Conservation (phyloP, 2,888 invertebrate genomes). For the Brenthis hecate region DNA sequence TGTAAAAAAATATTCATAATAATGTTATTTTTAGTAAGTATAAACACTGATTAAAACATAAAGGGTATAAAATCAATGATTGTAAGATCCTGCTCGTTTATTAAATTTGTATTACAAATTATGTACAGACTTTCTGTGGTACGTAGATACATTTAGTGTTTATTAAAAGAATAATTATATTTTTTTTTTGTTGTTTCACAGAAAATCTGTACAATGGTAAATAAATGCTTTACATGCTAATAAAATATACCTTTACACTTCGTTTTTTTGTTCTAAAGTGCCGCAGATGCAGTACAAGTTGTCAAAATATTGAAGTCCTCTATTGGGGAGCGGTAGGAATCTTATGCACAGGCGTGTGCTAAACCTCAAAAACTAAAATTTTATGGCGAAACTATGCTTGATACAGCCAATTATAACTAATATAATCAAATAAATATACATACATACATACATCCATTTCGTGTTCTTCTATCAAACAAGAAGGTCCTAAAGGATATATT, state of each 20-base stretch:
- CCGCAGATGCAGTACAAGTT: slow-evolving; percentile 39
- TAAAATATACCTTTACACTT: slow-evolving; percentile 26
- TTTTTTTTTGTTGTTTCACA: slow-evolving; percentile 8
- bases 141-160: neutral
- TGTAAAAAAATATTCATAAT: slow-evolving; percentile 43
- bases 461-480: slow-evolving; percentile 29
- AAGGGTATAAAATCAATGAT: slow-evolving; percentile 41
- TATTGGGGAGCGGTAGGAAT: slow-evolving; percentile 50
- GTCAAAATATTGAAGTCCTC: slow-evolving; percentile 47
- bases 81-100: slow-evolving; percentile 22
- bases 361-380: slow-evolving; percentile 55
- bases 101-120: slow-evolving; percentile 17
- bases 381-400: slow-evolving; percentile 18
- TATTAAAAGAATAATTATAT: too few relatives aligned
- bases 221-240: slow-evolving; percentile 27
- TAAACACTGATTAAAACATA: slow-evolving; percentile 43
- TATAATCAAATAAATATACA: neutral
- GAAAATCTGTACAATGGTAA: slow-evolving; percentile 18
- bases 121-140: slow-evolving; percentile 20
- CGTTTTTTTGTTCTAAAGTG: slow-evolving; percentile 20
- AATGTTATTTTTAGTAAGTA: slow-evolving; percentile 51
- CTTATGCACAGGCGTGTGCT: slow-evolving; percentile 53
- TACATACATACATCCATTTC: neutral
- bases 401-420: slow-evolving; percentile 6
- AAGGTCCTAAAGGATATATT: slow-evolving; percentile 21